phyloP scores from a whole-genome alignment of 1,140 invertebrate species.

The Nymphalis io region DNA sequence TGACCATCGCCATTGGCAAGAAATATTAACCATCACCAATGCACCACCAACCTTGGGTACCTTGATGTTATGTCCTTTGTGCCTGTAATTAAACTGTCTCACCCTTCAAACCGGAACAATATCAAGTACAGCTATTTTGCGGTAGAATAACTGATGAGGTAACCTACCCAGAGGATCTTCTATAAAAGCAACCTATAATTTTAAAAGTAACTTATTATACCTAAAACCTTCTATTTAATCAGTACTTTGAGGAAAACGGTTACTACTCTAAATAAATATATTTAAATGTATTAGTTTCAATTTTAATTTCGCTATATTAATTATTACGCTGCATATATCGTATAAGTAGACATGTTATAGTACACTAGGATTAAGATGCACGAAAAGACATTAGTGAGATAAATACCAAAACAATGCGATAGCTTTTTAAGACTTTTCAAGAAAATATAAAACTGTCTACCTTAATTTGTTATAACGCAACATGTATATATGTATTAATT shows the following conservation, averaged over 20 bases:
- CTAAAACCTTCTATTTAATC: background rate
- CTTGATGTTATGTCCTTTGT: too few species aligned
- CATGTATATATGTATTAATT: background rate
- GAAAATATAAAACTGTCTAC: background rate
- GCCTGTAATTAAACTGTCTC: too few species aligned
- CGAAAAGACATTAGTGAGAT: constrained; percentile 75
- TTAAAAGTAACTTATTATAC: too few species aligned
- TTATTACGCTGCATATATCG: constrained; percentile 14
- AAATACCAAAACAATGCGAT: constrained; percentile 31
- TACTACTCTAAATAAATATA: background rate
- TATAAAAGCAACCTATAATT: too few species aligned
- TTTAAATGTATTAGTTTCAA: background rate
- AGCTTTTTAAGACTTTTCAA: background rate
- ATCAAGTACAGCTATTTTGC: too few species aligned
- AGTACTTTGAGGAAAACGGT: background rate
- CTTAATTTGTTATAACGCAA: background rate
- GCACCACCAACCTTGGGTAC: too few species aligned
- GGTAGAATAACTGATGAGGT: too few species aligned
- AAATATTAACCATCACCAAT: too few species aligned
- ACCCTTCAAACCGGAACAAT: too few species aligned
- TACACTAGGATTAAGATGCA: constrained; percentile 43
- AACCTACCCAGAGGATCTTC: too few species aligned
- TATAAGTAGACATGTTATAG: constrained; percentile 24
- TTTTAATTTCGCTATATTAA: constrained; percentile 7
- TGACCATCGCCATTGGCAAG: too few species aligned